Conservation (phyloP, 2,797 vertebrate species). For the Spinibarbus caldwelli region DNA sequence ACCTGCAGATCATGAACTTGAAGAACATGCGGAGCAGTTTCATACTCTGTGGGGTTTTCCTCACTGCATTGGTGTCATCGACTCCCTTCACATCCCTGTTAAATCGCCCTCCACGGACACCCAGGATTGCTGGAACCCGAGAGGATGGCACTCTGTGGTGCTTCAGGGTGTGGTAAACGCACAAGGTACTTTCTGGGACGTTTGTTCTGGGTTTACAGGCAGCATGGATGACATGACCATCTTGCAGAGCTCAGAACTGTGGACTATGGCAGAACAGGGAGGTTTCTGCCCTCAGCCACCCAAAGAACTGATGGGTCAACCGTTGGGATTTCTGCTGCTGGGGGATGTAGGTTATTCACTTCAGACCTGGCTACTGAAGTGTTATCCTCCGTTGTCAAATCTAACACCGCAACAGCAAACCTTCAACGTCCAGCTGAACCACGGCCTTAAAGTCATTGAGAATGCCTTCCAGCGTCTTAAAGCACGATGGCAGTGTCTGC, state of each 20-base stretch:
- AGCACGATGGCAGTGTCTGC: conserved; percentile 77
- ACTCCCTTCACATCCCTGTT: conserved; percentile 73
- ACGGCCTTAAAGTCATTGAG: conserved; percentile 69
- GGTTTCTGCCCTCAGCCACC: conserved; percentile 71
- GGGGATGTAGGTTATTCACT: conserved; percentile 72
- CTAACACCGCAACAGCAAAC: conserved; percentile 69
- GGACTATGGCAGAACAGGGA: conserved; percentile 72
- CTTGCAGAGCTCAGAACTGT: conserved; percentile 75
- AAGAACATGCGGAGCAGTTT: conserved; percentile 72
- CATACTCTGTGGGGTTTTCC: conserved; percentile 74
- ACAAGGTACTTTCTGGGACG: conserved; percentile 75
- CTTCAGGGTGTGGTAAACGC: conserved; percentile 73
- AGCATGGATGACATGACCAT: conserved; percentile 71
- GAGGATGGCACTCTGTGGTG: conserved; percentile 72
- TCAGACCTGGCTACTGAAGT: conserved; percentile 77
- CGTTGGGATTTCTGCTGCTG: conserved; percentile 72
- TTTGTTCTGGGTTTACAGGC: conserved; percentile 72
- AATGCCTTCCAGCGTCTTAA: conserved; percentile 72
- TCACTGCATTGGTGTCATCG: conserved; percentile 72
- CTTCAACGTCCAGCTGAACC: conserved; percentile 73
- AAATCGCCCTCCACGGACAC: conserved; percentile 63
- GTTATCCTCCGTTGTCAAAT: conserved; percentile 65
- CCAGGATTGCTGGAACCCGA: conserved; percentile 67
- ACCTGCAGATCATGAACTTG: conserved; percentile 69
- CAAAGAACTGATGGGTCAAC: conserved; percentile 70